Conservation (phyloP, 2,888 invertebrate genomes). For the Tineola bisselliella region DNA sequence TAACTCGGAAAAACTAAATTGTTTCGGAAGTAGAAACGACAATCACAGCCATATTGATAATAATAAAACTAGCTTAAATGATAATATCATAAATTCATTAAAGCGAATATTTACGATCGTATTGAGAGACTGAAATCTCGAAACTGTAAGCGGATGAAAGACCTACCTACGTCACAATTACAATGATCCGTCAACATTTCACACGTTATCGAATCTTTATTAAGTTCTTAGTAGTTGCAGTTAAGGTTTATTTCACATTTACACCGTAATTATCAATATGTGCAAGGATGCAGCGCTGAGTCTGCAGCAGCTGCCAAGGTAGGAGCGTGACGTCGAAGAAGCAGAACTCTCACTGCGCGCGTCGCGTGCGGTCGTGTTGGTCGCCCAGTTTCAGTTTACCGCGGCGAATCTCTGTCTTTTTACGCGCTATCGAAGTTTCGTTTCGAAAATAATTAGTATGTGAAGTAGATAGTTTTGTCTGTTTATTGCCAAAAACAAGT, state of each 20-base stretch:
- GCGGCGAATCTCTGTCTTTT: background rate
- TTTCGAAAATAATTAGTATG: slow-evolving; percentile 56
- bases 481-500: slow-evolving; percentile 50
- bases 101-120: too few species aligned
- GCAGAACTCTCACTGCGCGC: slow-evolving; percentile 61
- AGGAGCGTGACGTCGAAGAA: slow-evolving; percentile 7
- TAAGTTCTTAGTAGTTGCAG: too few species aligned
- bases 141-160: too few species aligned
- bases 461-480: slow-evolving; percentile 49
- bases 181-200: background rate
- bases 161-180: background rate
- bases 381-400: background rate
- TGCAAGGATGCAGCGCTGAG: slow-evolving; percentile 19
- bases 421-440: slow-evolving; percentile 34
- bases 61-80: too few species aligned
- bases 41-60: too few species aligned
- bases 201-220: too few species aligned
- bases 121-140: too few species aligned
- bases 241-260: background rate
- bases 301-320: slow-evolving; percentile 21
- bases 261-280: background rate
- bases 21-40: too few species aligned
- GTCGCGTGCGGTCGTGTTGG: slow-evolving; percentile 50
- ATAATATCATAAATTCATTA: too few species aligned
- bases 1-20: too few species aligned